Percentiles rank a stretch among this genome's conserved stretches.
Conservation (phyloP, 2,113 vertebrate genomes). For the Oryzias curvinotus region DNA sequence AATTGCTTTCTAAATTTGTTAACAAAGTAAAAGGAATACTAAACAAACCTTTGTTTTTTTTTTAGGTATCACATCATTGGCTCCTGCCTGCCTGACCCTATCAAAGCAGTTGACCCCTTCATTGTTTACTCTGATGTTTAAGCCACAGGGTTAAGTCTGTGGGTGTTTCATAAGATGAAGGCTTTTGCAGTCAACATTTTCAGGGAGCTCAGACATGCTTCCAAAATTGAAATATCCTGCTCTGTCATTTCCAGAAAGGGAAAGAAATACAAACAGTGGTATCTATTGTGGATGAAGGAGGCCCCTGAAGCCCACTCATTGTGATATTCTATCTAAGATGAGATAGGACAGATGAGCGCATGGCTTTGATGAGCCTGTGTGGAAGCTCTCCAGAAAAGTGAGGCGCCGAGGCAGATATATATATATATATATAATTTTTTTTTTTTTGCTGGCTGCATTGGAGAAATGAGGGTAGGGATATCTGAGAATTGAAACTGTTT, state of each 20-base stretch:
- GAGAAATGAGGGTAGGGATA: not conserved
- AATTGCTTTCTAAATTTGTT: constrained; percentile 16
- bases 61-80: constrained; percentile 19
- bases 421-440: no score
- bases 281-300: constrained; percentile 49
- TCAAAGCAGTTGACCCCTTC: constrained; percentile 46
- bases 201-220: constrained; percentile 45
- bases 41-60: constrained; percentile 35
- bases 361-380: constrained; percentile 45
- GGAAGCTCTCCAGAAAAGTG: constrained; percentile 38
- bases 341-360: constrained; percentile 34
- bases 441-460: constrained; percentile 29
- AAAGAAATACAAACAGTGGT: constrained; percentile 43
- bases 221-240: constrained; percentile 46
- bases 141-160: constrained; percentile 29
- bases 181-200: constrained; percentile 42
- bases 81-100: constrained; percentile 39
- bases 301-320: constrained; percentile 48
- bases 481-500: constrained; percentile 42
- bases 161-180: constrained; percentile 29
- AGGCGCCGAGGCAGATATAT: not conserved
- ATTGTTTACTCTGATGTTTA: constrained; percentile 49
- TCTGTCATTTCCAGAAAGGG: constrained; percentile 39
- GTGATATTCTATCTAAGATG: constrained; percentile 58
- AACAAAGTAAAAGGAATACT: constrained; percentile 27